Evolutionary conservation across 2,888 invertebrate species (phyloP).

Genomic region (Rhaphigaster nebulosa): DNA sequence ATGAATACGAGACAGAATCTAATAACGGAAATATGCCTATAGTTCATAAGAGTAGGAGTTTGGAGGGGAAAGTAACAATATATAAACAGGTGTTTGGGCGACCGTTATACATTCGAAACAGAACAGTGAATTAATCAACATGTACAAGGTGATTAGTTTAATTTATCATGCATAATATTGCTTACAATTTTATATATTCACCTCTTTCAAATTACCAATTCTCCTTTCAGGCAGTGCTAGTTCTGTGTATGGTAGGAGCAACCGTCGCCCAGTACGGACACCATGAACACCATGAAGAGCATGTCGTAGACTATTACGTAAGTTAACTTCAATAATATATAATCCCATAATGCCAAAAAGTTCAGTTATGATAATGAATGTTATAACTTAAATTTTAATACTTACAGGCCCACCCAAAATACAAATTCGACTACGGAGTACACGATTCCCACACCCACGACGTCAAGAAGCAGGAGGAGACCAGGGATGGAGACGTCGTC

Average conservation of each 20-base stretch:
- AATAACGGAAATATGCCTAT: not conserved
- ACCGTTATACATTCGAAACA: not conserved
- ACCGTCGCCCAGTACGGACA: constrained; percentile 59
- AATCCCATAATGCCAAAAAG: no score
- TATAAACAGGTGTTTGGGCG: not conserved
- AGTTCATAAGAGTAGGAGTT: not conserved
- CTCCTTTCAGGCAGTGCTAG: constrained; percentile 30
- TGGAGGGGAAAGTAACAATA: not conserved
- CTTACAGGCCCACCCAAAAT: constrained; percentile 58
- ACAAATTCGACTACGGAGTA: constrained; percentile 60
- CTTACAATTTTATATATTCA: not conserved
- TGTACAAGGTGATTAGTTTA: not conserved
- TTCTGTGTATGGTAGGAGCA: constrained; percentile 46
- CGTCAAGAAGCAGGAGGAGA: constrained; percentile 60
- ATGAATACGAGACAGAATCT: not conserved
- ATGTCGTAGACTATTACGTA: constrained; percentile 51
- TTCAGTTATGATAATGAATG: no score
- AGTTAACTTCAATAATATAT: not conserved
- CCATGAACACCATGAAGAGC: constrained; percentile 42
- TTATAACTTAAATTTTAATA: not conserved
- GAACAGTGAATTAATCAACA: constrained; percentile 8
- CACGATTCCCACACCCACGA: constrained; percentile 60
- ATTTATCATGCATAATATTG: not conserved
- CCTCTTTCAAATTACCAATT: not conserved
- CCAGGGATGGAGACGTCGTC: constrained; percentile 56